Evolutionary conservation across 1,140 invertebrate genomes (phyloP).

Genomic region (Euglossa dilemma): DNA sequence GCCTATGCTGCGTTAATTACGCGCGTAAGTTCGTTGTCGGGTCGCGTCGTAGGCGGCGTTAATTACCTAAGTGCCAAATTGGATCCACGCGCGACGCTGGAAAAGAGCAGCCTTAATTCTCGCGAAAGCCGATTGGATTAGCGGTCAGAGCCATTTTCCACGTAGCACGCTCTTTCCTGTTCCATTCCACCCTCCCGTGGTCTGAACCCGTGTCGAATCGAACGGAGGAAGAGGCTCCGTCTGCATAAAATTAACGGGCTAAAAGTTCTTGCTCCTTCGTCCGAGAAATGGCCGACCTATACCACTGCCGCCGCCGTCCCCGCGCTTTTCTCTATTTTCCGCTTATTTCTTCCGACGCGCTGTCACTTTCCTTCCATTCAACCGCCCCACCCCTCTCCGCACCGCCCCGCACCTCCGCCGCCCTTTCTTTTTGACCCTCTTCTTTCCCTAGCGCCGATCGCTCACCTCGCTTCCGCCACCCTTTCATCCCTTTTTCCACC

Average conservation of each 20-base stretch:
- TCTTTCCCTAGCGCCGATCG: neutral
- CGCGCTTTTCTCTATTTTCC: conserved; percentile 9
- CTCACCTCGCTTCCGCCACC: neutral
- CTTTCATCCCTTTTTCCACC: neutral
- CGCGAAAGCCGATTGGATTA: conserved; percentile 67
- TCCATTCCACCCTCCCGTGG: neutral
- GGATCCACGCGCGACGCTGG: conserved; percentile 46
- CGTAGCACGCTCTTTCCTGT: conserved; percentile 20
- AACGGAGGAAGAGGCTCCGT: conserved; percentile 38
- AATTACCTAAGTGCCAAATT: conserved; percentile 50
- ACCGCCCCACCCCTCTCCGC: neutral
- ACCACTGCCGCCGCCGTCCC: neutral
- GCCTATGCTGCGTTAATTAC: conserved; percentile 34
- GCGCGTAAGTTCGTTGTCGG: conserved; percentile 39
- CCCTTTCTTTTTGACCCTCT: neutral
- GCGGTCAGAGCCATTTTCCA: conserved; percentile 64
- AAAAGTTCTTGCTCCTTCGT: conserved; percentile 50
- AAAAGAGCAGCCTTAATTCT: conserved; percentile 63
- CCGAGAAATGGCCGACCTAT: conserved; percentile 49
- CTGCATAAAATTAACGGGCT: conserved; percentile 66
- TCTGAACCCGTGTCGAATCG: conserved; percentile 57
- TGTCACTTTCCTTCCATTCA: neutral
- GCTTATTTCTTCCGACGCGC: conserved; percentile 7
- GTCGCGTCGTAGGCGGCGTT: conserved; percentile 21
- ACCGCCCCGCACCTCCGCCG: too few species aligned